Percentiles rank a stretch among this genome's conserved stretches.
phyloP scores from a whole-genome alignment of 2,797 vertebrate species.

The Hephaestus fuliginosus region DNA sequence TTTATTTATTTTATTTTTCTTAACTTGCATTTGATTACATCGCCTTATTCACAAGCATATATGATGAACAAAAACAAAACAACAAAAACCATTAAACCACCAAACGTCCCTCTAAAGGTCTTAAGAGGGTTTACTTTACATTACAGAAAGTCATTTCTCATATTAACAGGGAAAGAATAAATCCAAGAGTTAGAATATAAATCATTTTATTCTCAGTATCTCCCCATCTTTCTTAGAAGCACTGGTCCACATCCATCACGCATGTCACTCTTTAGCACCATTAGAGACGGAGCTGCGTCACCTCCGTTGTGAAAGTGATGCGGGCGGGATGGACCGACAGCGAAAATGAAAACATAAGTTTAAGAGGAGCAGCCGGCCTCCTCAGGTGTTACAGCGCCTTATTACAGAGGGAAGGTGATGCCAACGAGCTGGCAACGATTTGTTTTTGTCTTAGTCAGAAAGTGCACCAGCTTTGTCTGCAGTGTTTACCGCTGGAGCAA shows the following conservation, averaged over 20 bases:
- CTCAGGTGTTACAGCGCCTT: slow-evolving; percentile 38
- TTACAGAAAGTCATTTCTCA: background rate
- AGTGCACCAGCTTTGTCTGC: slow-evolving; percentile 51
- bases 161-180: background rate
- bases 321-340: background rate
- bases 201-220: background rate
- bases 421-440: slow-evolving; percentile 49
- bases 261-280: background rate
- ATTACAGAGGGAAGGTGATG: slow-evolving; percentile 47
- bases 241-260: background rate
- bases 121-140: too few relatives aligned
- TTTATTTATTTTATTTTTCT: too few relatives aligned
- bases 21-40: too few relatives aligned
- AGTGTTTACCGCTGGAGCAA: slow-evolving; percentile 44
- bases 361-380: slow-evolving; percentile 17
- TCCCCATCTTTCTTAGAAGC: background rate
- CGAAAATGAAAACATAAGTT: slow-evolving; percentile 23
- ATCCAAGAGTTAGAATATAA: background rate
- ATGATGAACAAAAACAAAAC: too few relatives aligned
- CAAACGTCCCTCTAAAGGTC: too few relatives aligned
- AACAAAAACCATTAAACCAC: too few relatives aligned
- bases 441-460: slow-evolving; percentile 56
- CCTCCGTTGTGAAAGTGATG: background rate
- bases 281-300: background rate
- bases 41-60: too few relatives aligned